Percentiles rank a stretch among this genome's conserved stretches.
Conservation (phyloP, 2,113 vertebrate species). For the Chaetorhynchus papuensis region DNA sequence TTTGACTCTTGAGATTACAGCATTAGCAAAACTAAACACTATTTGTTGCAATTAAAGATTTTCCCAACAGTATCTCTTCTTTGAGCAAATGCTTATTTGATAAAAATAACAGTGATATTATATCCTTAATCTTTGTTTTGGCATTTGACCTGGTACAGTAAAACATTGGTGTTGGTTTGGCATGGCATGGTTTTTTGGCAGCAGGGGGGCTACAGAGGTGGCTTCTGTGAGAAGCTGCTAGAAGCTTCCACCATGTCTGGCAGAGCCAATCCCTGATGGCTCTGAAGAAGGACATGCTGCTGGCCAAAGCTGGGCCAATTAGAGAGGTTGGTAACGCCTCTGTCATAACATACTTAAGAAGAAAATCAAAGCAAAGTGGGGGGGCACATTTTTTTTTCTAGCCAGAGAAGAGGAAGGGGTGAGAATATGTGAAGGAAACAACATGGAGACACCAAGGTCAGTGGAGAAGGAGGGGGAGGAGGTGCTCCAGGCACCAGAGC, state of each 20-base stretch:
- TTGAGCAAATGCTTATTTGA: not conserved
- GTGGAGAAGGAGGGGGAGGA: not conserved
- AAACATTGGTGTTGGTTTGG: not conserved
- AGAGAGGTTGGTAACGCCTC: not conserved
- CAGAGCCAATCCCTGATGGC: too few species aligned
- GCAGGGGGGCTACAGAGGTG: too few species aligned
- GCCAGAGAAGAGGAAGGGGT: not conserved
- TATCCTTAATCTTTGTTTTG: not conserved
- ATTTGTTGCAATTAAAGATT: not conserved
- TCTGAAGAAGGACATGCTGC: too few species aligned
- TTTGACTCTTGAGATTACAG: not conserved
- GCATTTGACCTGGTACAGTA: not conserved
- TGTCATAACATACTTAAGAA: not conserved
- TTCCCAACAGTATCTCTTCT: not conserved
- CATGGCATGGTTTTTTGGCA: not conserved
- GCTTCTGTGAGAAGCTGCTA: too few species aligned
- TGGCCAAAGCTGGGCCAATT: too few species aligned
- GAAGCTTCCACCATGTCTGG: too few species aligned
- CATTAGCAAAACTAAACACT: not conserved
- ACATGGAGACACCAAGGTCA: not conserved
- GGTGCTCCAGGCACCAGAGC: not conserved
- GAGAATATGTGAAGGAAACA: not conserved
- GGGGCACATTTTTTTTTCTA: not conserved
- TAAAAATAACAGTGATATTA: not conserved
- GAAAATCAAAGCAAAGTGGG: not conserved